phyloP scores from a whole-genome alignment of 2,113 vertebrate species.

The Hemichromis elongatus region DNA sequence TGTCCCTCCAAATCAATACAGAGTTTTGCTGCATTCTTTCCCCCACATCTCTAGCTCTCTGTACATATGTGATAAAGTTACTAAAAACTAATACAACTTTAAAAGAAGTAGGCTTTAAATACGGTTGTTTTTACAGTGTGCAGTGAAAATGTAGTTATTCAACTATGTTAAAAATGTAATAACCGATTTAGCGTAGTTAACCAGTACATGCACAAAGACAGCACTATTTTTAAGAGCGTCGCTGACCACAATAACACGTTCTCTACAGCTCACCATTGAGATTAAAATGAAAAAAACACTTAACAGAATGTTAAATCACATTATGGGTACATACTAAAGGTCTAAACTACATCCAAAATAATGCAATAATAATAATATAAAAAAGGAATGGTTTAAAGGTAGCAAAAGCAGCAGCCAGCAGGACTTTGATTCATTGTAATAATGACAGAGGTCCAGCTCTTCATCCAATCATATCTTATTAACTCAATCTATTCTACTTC shows the following conservation, averaged over 20 bases:
- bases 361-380: not conserved
- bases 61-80: not conserved
- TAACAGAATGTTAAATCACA: not conserved
- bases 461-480: not conserved
- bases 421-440: not conserved
- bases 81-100: not conserved
- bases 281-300: not conserved
- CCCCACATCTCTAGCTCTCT: not conserved
- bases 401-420: not conserved
- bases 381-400: not conserved
- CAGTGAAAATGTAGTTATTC: not conserved
- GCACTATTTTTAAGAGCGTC: not conserved
- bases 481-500: not conserved
- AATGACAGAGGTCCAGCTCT: conserved; percentile 21
- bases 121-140: not conserved
- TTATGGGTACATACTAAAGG: not conserved
- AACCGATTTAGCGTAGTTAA: not conserved
- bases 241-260: not conserved
- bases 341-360: not conserved
- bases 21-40: not conserved
- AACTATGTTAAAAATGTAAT: not conserved
- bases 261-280: not conserved
- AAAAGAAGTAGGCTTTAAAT: not conserved
- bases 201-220: not conserved
- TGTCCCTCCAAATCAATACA: not conserved